A percentile compares a stretch with the other conserved stretches of the same genome.
These are phyloP conservation scores for Labrus mixtus DNA, from an alignment of 2,113 vertebrate species.

Conservation along the genomic window DNA sequence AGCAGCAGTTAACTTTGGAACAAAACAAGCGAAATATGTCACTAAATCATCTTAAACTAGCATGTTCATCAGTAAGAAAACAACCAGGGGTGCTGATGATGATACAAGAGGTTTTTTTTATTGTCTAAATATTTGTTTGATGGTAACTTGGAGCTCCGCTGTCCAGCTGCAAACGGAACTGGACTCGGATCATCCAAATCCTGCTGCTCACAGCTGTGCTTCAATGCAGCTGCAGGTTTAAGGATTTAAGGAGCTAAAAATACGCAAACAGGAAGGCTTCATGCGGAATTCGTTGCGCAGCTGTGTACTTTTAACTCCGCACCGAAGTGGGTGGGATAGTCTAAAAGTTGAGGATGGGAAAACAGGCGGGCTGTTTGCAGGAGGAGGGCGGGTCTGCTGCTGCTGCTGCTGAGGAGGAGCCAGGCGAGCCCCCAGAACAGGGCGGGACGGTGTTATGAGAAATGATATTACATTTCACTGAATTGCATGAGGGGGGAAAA, in stretches of 20 bases:
- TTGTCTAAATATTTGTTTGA: neutral
- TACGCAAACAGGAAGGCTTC: neutral
- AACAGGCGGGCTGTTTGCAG: neutral
- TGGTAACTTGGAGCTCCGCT: neutral
- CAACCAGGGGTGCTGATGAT: neutral
- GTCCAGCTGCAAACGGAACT: neutral
- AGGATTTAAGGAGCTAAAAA: neutral
- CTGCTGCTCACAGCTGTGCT: neutral
- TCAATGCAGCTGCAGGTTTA: neutral
- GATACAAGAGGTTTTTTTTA: no score
- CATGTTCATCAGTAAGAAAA: no score
- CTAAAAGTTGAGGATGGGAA: neutral
- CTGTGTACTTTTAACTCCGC: neutral
- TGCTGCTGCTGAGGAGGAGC: neutral
- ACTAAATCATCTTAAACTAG: neutral
- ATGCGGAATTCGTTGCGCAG: conserved; percentile 48
- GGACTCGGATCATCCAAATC: conserved; percentile 8
- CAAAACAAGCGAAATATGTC: neutral
- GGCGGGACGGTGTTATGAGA: conserved; percentile 5
- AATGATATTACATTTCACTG: conserved; percentile 1
- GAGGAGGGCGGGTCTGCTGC: conserved; percentile 22
- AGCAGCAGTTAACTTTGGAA: conserved; percentile 20
- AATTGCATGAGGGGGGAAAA: neutral
- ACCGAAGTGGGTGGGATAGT: neutral
- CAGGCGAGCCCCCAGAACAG: conserved; percentile 17